phyloP scores from a whole-genome alignment of 2,797 vertebrate genomes.

The Cryptoprocta ferox region DNA sequence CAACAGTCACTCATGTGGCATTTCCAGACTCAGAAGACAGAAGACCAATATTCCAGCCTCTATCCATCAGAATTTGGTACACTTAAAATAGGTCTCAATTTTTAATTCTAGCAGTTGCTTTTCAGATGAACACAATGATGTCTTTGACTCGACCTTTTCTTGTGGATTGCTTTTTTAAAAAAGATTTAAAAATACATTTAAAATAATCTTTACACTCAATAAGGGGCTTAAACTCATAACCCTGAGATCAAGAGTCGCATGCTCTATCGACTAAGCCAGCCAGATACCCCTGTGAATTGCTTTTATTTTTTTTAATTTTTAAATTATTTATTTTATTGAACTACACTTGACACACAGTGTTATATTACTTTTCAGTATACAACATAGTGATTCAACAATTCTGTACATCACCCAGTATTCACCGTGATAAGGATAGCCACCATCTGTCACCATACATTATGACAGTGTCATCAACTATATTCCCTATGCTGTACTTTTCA shows the following conservation, averaged over 20 bases:
- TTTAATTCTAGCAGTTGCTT: neutral
- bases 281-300: neutral
- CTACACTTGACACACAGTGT: neutral
- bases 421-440: neutral
- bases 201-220: neutral
- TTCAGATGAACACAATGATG: neutral
- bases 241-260: neutral
- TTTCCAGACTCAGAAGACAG: neutral
- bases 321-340: neutral
- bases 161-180: neutral
- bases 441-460: neutral
- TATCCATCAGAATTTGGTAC: fast-evolving
- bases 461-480: neutral
- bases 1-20: fast-evolving
- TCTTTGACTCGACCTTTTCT: neutral
- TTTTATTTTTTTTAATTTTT: neutral
- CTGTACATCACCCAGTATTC: neutral
- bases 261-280: neutral
- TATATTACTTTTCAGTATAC: neutral
- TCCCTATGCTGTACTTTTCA: neutral
- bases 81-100: neutral
- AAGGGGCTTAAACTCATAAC: neutral
- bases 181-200: neutral
- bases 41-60: fast-evolving
- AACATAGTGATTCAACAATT: neutral